phyloP scores from a whole-genome alignment of 1,140 invertebrate genomes.

The Agrypnia vestita region DNA sequence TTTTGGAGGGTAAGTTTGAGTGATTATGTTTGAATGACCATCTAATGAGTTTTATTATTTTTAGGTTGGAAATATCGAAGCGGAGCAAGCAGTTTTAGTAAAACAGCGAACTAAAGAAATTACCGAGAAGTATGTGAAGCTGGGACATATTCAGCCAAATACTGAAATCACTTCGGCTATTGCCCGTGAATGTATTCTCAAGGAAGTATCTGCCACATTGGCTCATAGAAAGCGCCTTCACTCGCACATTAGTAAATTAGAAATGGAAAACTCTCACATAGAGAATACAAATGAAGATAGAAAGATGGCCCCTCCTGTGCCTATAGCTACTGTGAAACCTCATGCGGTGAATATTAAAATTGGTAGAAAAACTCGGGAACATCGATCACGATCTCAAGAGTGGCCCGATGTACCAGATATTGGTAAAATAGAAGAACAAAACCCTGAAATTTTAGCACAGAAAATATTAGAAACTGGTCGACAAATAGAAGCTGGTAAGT shows the following conservation, averaged over 20 bases:
- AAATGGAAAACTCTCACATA: constrained; percentile 83
- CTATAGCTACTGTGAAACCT: constrained; percentile 69
- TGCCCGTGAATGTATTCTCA: constrained; percentile 85
- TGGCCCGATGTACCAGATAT: constrained; percentile 93
- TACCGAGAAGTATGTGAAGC: constrained; percentile 77
- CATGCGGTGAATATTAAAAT: constrained; percentile 70
- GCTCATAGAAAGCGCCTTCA: constrained; percentile 87
- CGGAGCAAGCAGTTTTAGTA: constrained; percentile 81
- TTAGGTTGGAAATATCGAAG: constrained; percentile 76
- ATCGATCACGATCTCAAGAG: constrained; percentile 86
- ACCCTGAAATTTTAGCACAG: constrained; percentile 90
- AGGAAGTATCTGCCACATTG: constrained; percentile 88
- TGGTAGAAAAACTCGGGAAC: constrained; percentile 80
- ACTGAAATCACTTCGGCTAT: constrained; percentile 77
- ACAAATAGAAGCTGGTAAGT: constrained; percentile 88
- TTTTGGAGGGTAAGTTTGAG: too few relatives aligned
- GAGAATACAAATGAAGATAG: constrained; percentile 80
- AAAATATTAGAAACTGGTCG: constrained; percentile 91
- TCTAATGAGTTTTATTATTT: constrained; percentile 49
- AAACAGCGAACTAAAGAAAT: constrained; percentile 80
- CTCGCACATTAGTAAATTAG: constrained; percentile 82
- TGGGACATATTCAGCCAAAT: constrained; percentile 71
- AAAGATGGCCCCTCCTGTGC: constrained; percentile 74
- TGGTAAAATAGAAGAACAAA: constrained; percentile 92
- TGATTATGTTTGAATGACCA: too few relatives aligned